These are phyloP conservation scores for Cyanoramphus novaezelandiae DNA, from an alignment of 2,113 vertebrate genomes.

Conservation along the genomic window DNA sequence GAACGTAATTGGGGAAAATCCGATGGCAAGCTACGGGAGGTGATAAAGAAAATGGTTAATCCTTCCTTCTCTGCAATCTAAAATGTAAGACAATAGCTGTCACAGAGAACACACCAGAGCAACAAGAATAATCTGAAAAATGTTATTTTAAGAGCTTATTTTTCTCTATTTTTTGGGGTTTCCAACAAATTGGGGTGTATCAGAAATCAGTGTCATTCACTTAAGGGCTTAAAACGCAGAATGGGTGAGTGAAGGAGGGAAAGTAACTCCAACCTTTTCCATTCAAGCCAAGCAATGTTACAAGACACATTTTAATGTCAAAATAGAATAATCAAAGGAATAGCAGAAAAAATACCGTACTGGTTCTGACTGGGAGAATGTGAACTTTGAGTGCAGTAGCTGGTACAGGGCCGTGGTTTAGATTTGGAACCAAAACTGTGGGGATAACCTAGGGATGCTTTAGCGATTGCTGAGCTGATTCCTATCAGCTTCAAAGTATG, in stretches of 20 bases:
- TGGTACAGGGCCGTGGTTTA: too few relatives aligned
- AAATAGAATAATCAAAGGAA: neutral
- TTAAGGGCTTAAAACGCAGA: neutral
- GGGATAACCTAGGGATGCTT: neutral
- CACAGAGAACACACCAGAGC: neutral
- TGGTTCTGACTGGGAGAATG: neutral
- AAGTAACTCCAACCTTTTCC: neutral
- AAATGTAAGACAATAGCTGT: neutral
- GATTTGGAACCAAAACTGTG: neutral
- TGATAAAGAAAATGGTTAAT: neutral
- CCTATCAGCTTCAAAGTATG: neutral
- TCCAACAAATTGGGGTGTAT: neutral
- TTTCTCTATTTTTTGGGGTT: neutral
- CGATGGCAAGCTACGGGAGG: neutral
- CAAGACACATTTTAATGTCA: neutral
- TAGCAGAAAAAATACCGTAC: neutral
- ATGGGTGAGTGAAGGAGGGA: neutral
- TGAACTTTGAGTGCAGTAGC: neutral
- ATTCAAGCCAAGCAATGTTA: fast-evolving
- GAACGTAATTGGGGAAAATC: neutral
- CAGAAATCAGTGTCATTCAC: neutral
- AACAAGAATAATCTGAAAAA: neutral
- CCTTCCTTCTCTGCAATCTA: neutral
- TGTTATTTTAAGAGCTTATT: neutral
- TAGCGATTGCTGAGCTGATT: neutral